Percentiles rank a stretch among this genome's conserved stretches.
phyloP scores from a whole-genome alignment of 2,113 vertebrate species.

The Macroglossus sobrinus region DNA sequence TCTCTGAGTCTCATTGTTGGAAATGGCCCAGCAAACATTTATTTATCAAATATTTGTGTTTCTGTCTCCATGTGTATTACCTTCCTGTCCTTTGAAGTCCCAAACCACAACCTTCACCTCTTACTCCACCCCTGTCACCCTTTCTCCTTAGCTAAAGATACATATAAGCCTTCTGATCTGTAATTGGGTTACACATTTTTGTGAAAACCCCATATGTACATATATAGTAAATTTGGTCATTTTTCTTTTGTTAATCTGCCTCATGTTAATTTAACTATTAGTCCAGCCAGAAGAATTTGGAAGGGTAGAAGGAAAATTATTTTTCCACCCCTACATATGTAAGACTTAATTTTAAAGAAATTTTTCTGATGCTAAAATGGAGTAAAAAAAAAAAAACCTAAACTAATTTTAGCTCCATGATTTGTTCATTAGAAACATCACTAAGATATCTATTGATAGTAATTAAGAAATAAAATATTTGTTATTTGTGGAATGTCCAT shows the following conservation, averaged over 20 bases:
- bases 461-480: not conserved
- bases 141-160: not conserved
- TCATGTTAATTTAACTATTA: not conserved
- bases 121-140: not conserved
- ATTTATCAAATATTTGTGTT: no score
- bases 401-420: not conserved
- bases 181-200: not conserved
- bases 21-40: not conserved
- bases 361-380: not conserved
- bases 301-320: not conserved
- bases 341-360: not conserved
- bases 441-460: not conserved
- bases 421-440: constrained; percentile 6
- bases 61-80: no score
- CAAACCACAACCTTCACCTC: not conserved
- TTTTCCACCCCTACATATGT: not conserved
- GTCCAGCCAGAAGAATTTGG: not conserved
- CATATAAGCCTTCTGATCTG: not conserved
- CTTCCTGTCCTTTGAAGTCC: not conserved
- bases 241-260: not conserved
- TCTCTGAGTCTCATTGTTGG: no score
- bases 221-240: not conserved
- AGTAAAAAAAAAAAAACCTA: not conserved
- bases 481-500: not conserved
- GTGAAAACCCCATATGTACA: not conserved